These are phyloP conservation scores for Xenopus tropicalis DNA, from an alignment of 2,113 vertebrate species.

Conservation along the genomic window DNA sequence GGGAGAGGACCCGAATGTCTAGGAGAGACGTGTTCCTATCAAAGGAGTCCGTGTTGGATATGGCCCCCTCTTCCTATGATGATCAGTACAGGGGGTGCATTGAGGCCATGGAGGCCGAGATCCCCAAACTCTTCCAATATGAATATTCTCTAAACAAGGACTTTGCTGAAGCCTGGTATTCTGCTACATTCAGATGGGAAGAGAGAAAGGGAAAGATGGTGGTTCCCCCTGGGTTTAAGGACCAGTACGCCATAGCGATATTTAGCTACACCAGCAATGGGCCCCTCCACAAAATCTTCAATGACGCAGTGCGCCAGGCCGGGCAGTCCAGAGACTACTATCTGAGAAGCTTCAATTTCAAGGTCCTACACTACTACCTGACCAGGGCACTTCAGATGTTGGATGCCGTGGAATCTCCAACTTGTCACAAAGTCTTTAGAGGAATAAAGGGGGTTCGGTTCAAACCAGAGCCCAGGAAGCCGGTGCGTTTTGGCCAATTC, in stretches of 20 bases:
- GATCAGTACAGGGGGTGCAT: constrained; percentile 62
- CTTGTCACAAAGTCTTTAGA: constrained; percentile 51
- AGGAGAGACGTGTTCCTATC: constrained; percentile 1
- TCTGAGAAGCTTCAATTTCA: constrained; percentile 52
- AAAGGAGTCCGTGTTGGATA: constrained; percentile 49
- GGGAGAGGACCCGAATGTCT: background rate
- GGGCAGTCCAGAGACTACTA: constrained; percentile 52
- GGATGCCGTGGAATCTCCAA: fast-evolving
- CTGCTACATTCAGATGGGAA: constrained; percentile 47
- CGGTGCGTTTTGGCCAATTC: constrained; percentile 52
- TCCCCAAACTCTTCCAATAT: constrained; percentile 50
- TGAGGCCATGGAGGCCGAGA: constrained; percentile 45
- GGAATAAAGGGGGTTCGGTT: constrained; percentile 49
- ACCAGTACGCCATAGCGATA: constrained; percentile 54
- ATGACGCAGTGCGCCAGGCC: constrained; percentile 34
- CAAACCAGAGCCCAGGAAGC: fast-evolving
- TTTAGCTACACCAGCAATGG: constrained; percentile 38
- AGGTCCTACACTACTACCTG: constrained; percentile 61
- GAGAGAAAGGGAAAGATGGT: background rate
- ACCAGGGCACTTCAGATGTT: constrained; percentile 52
- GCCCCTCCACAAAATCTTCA: constrained; percentile 49
- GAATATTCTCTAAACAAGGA: constrained; percentile 54
- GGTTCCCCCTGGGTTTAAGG: background rate
- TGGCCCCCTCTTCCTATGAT: constrained; percentile 55
- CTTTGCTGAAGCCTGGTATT: constrained; percentile 48